Conservation (phyloP, 2,888 invertebrate species). For the Ornithoptera alexandrae region DNA sequence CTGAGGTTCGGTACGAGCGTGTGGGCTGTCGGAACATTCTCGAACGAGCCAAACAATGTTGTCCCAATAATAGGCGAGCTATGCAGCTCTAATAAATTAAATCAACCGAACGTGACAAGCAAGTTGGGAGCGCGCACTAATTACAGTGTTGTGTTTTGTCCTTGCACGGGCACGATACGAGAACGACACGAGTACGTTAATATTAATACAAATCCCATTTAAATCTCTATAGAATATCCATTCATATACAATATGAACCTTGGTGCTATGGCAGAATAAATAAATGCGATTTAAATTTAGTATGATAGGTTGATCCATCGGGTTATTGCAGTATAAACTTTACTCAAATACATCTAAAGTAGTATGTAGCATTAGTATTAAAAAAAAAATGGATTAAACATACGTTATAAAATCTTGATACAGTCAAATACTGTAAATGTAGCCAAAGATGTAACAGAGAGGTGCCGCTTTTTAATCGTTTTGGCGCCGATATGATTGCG, state of each 20-base stretch:
- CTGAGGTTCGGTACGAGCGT: not conserved
- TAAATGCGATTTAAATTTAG: no score
- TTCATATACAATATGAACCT: no score
- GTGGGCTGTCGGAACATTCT: slow-evolving; percentile 24
- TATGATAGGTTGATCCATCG: no score
- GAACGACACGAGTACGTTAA: not conserved
- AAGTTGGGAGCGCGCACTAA: slow-evolving; percentile 30
- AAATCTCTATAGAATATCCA: no score
- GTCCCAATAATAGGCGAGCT: slow-evolving; percentile 30
- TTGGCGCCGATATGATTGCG: slow-evolving; percentile 43
- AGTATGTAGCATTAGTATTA: not conserved
- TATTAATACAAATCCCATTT: no score
- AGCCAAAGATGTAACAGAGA: not conserved
- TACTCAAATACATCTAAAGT: not conserved
- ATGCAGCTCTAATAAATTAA: slow-evolving; percentile 30
- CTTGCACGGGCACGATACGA: slow-evolving; percentile 4
- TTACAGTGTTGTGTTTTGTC: slow-evolving; percentile 17
- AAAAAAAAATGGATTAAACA: not conserved
- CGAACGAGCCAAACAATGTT: slow-evolving; percentile 31
- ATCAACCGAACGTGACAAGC: slow-evolving; percentile 34
- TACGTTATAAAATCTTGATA: not conserved
- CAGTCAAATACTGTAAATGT: not conserved
- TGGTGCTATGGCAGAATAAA: no score
- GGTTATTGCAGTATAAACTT: no score
- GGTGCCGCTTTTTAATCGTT: slow-evolving; percentile 44